Percentiles rank a stretch among this genome's conserved stretches.
Conservation (phyloP, 2,797 vertebrate genomes). For the Acrocephalus scirpaceus region DNA sequence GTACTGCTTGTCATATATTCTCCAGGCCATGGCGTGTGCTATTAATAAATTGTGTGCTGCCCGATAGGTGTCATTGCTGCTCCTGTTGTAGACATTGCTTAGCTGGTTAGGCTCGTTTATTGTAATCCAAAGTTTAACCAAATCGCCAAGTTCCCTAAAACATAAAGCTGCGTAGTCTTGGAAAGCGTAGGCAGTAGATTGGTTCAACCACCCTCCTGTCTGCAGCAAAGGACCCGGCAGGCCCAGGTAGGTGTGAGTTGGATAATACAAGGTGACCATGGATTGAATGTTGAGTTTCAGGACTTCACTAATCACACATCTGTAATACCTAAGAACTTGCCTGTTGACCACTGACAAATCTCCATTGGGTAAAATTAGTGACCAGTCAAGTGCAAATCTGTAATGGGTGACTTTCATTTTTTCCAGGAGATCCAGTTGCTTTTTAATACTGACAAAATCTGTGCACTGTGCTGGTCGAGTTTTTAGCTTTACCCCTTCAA, state of each 20-base stretch:
- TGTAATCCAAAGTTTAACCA: slow-evolving; percentile 92
- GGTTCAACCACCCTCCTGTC: slow-evolving; percentile 89
- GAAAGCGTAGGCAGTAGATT: slow-evolving; percentile 82
- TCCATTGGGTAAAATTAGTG: slow-evolving; percentile 87
- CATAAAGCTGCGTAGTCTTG: slow-evolving; percentile 86
- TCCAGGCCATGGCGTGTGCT: slow-evolving; percentile 90
- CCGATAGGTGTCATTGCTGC: slow-evolving; percentile 76
- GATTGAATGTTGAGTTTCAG: slow-evolving; percentile 79
- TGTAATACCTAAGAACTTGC: slow-evolving; percentile 88
- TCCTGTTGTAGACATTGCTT: slow-evolving; percentile 78
- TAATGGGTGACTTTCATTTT: slow-evolving; percentile 87
- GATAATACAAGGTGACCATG: slow-evolving; percentile 88
- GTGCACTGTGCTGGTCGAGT: slow-evolving; percentile 88
- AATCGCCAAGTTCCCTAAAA: slow-evolving; percentile 86
- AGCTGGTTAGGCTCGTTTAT: slow-evolving; percentile 94
- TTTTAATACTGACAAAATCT: slow-evolving; percentile 87
- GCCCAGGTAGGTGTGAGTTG: slow-evolving; percentile 82
- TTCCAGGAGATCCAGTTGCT: slow-evolving; percentile 82
- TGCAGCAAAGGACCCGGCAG: slow-evolving; percentile 81
- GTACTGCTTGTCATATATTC: slow-evolving; percentile 78
- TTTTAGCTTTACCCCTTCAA: slow-evolving; percentile 84
- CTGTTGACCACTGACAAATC: slow-evolving; percentile 80
- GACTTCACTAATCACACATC: slow-evolving; percentile 87
- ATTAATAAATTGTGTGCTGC: slow-evolving; percentile 88
- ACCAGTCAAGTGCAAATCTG: slow-evolving; percentile 93